A percentile compares a stretch with the other conserved stretches of the same genome.
Evolutionary conservation across 2,888 invertebrate genomes (phyloP).

Genomic region (Lepidonotus clava): DNA sequence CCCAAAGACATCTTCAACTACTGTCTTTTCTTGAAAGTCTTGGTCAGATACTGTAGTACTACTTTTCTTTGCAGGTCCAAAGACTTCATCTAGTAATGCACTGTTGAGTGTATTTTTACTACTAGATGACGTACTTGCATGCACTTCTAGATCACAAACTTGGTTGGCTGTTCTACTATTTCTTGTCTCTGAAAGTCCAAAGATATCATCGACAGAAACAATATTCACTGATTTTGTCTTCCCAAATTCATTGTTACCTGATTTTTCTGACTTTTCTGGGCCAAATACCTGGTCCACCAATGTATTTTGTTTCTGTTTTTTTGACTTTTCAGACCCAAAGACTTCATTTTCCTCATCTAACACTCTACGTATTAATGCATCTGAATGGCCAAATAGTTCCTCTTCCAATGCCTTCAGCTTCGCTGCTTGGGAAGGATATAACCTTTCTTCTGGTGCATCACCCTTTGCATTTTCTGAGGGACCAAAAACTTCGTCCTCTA

Average conservation of each 20-base stretch:
- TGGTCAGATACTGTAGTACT: not conserved
- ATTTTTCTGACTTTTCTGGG: not conserved
- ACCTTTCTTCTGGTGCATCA: too few species aligned
- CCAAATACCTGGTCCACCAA: constrained; percentile 43
- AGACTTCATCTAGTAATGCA: not conserved
- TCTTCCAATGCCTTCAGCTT: too few species aligned
- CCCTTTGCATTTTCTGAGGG: too few species aligned
- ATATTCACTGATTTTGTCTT: too few species aligned
- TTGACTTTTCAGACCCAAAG: too few species aligned
- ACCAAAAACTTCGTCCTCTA: constrained; percentile 19
- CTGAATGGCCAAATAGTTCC: too few species aligned
- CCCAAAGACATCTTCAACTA: not conserved
- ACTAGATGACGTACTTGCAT: not conserved
- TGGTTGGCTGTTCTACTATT: not conserved
- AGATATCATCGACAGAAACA: not conserved
- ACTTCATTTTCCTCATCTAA: too few species aligned
- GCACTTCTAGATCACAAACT: too few species aligned
- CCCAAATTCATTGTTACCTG: too few species aligned
- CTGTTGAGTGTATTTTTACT: not conserved
- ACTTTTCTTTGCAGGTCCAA: not conserved
- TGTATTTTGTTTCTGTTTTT: too few species aligned
- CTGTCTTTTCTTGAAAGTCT: not conserved
- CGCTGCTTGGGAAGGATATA: too few species aligned
- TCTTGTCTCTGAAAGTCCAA: not conserved
- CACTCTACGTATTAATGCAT: too few species aligned